Evolutionary conservation across 2,888 invertebrate species (phyloP).

Genomic region (Leucophenga maculata): DNA sequence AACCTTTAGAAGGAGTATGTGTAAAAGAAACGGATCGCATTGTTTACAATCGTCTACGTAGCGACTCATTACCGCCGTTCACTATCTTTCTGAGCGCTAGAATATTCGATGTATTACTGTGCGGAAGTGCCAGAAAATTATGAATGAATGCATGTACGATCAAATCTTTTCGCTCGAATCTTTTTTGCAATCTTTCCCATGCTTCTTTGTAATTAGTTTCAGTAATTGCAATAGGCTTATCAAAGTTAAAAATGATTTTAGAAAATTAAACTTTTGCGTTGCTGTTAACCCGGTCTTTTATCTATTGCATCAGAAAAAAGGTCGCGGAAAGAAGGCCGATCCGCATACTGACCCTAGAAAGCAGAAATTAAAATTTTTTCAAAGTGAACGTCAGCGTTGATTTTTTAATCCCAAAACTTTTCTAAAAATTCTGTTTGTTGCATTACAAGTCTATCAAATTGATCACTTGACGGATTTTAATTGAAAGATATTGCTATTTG

Average conservation of each 20-base stretch:
- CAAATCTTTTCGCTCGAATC: too few relatives aligned
- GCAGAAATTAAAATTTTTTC: background rate
- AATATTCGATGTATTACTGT: background rate
- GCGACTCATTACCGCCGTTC: background rate
- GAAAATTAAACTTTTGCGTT: background rate
- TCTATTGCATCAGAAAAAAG: background rate
- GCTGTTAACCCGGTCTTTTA: background rate
- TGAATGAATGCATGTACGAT: too few relatives aligned
- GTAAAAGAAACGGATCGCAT: background rate
- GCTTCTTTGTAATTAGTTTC: too few relatives aligned
- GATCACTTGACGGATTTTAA: too few relatives aligned
- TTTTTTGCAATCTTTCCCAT: too few relatives aligned
- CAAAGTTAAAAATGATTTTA: background rate
- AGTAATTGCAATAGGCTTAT: background rate
- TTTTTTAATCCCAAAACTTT: too few relatives aligned
- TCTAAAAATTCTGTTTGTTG: background rate
- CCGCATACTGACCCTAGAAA: background rate
- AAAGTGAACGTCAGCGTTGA: background rate
- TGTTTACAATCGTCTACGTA: background rate
- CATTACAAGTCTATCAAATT: background rate
- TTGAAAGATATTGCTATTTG: too few relatives aligned
- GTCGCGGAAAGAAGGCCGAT: background rate
- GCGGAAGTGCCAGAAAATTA: background rate
- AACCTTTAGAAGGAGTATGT: background rate
- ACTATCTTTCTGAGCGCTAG: background rate